Percentiles rank a stretch among this genome's conserved stretches.
Conservation (phyloP, 2,113 vertebrate genomes). For the Callipepla squamata region DNA sequence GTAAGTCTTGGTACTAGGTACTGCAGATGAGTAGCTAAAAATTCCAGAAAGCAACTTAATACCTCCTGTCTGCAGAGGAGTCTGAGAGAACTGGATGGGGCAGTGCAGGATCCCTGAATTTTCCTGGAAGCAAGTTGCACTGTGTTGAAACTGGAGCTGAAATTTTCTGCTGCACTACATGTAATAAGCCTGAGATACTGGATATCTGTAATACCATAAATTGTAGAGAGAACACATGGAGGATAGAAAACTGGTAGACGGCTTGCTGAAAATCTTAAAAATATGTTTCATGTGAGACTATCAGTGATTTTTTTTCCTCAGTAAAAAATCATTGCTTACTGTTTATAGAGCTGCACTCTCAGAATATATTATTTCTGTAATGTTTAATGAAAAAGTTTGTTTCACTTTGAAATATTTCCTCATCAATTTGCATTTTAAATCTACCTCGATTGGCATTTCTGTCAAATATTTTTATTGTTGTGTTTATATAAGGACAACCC, state of each 20-base stretch:
- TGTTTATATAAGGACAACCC: neutral
- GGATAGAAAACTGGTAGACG: neutral
- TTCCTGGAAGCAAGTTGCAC: constrained; percentile 21
- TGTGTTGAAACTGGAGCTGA: constrained; percentile 26
- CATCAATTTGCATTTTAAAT: neutral
- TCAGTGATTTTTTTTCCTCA: neutral
- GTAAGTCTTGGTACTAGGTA: neutral
- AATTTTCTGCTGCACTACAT: neutral
- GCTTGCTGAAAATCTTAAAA: neutral
- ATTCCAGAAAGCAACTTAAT: neutral
- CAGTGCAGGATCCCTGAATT: neutral
- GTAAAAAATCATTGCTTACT: neutral
- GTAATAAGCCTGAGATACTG: neutral
- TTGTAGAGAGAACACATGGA: neutral
- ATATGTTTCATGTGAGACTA: neutral
- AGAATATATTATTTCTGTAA: neutral
- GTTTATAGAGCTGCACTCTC: neutral
- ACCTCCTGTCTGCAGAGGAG: neutral
- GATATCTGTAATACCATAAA: neutral
- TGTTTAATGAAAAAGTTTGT: constrained; percentile 11
- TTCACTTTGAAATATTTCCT: neutral
- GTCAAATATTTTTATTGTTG: neutral
- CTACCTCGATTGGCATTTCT: neutral
- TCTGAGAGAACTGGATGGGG: neutral
- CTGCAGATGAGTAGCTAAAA: neutral